Evolutionary conservation across 2,888 invertebrate species (phyloP).

Genomic region (Dynastes maya): DNA sequence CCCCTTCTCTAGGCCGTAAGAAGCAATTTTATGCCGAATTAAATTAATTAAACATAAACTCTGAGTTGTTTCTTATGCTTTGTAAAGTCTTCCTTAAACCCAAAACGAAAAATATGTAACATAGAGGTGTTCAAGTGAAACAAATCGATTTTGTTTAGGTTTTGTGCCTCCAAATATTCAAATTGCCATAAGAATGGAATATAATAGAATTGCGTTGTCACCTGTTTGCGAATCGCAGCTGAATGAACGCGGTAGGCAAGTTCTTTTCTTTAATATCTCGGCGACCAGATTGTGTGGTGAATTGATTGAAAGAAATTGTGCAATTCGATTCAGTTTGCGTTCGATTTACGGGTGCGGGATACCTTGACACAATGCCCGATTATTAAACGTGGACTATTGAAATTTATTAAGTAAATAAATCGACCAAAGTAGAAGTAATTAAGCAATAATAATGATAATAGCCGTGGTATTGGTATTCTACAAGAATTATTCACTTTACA

Average conservation of each 20-base stretch:
- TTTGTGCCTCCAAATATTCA: background rate
- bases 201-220: constrained; percentile 8
- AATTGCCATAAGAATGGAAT: background rate
- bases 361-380: constrained; percentile 38
- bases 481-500: too few species aligned
- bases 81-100: too few species aligned
- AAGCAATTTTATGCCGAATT: too few species aligned
- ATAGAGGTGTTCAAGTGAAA: background rate
- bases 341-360: constrained; percentile 3
- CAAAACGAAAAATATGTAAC: too few species aligned
- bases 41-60: too few species aligned
- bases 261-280: constrained; percentile 23
- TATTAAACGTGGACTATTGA: background rate
- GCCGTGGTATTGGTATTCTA: too few species aligned
- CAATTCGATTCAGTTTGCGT: constrained; percentile 26
- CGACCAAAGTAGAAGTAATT: background rate
- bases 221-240: constrained; percentile 30
- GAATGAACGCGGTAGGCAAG: background rate
- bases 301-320: constrained; percentile 20
- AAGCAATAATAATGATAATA: too few species aligned
- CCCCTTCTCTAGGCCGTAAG: too few species aligned
- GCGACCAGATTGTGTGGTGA: constrained; percentile 27
- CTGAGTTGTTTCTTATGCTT: too few species aligned
- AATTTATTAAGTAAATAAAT: constrained; percentile 1
- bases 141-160: constrained; percentile 16